These are phyloP conservation scores for Drosophila colorata DNA, from an alignment of 2,888 invertebrate genomes.

Conservation along the genomic window DNA sequence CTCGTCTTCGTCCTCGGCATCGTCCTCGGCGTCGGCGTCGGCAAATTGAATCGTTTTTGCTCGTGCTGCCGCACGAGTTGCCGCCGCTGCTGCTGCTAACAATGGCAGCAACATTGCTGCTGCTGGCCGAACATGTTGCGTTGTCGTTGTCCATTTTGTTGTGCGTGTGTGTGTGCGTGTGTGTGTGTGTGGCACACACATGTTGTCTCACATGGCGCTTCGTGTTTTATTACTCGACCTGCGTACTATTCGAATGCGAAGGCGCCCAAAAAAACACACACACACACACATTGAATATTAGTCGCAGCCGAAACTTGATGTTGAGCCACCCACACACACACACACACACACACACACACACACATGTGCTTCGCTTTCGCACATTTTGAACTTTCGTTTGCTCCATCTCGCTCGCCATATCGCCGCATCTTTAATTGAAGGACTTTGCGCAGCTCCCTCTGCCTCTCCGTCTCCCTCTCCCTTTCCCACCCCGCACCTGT, in stretches of 20 bases:
- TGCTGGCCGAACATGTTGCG: conserved; percentile 80
- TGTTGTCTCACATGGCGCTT: conserved; percentile 72
- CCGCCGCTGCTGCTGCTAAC: conserved; percentile 47
- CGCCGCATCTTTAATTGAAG: conserved; percentile 80
- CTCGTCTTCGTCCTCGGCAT: conserved; percentile 14
- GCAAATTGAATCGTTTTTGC: conserved; percentile 18
- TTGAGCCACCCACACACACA: conserved; percentile 26
- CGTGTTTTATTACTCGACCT: conserved; percentile 80
- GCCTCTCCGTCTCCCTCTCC: conserved; percentile 1
- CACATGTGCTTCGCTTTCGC: conserved; percentile 61
- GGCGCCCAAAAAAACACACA: conserved; percentile 46
- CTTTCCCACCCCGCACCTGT: conserved; percentile 19
- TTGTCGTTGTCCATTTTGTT: conserved; percentile 67
- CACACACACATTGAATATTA: conserved; percentile 47
- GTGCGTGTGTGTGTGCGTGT: conserved; percentile 40
- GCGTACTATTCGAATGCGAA: conserved; percentile 74
- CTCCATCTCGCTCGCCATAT: conserved; percentile 74
- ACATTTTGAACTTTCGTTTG: conserved; percentile 80
- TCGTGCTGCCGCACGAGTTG: conserved; percentile 27
- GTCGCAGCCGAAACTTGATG: conserved; percentile 57
- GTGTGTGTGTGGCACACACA: conserved; percentile 56
- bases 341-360: conserved; percentile 17
- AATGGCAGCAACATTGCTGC: conserved; percentile 62
- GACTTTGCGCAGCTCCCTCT: conserved; percentile 76
- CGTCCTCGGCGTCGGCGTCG: conserved; percentile 13